A percentile compares a stretch with the other conserved stretches of the same genome.
These are phyloP conservation scores for Onychomys torridus DNA, from an alignment of 2,797 vertebrate species.

Conservation along the genomic window DNA sequence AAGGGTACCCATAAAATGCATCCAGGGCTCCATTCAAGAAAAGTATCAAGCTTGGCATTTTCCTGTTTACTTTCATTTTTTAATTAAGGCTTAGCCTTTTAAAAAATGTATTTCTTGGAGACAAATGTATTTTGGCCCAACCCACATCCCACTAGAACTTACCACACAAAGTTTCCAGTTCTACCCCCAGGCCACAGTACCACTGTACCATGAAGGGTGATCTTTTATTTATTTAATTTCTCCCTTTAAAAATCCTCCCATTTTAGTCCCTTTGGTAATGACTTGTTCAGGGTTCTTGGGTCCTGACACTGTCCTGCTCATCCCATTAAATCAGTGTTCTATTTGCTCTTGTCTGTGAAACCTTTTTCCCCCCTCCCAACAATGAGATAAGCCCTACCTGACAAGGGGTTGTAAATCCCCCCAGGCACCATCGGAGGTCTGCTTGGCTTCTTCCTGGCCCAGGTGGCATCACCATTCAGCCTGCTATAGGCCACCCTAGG, in stretches of 20 bases:
- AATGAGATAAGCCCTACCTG: conserved; percentile 69
- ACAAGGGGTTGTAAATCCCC: conserved; percentile 74
- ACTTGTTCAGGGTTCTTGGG: conserved; percentile 26
- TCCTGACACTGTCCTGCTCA: background rate
- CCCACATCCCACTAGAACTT: conserved; percentile 77
- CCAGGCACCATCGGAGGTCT: conserved; percentile 61
- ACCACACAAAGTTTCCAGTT: conserved; percentile 83
- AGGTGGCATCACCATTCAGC: conserved; percentile 13
- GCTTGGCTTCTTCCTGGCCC: conserved; percentile 70
- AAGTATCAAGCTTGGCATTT: conserved; percentile 73
- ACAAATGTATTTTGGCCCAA: conserved; percentile 75
- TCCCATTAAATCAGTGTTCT: background rate
- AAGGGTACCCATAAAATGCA: conserved; percentile 9
- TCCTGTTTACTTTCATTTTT: conserved; percentile 65
- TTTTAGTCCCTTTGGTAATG: conserved; percentile 19
- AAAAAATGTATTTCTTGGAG: conserved; percentile 83
- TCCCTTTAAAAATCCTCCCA: background rate
- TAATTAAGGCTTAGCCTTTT: conserved; percentile 78
- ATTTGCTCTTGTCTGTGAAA: background rate
- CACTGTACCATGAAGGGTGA: conserved; percentile 69
- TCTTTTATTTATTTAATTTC: conserved; percentile 81
- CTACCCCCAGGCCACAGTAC: conserved; percentile 76
- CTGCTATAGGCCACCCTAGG: conserved; percentile 68
- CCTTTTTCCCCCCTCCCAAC: background rate
- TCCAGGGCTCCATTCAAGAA: conserved; percentile 73